These are phyloP conservation scores for Lophotis ruficrista DNA, from an alignment of 2,113 vertebrate genomes.

Conservation along the genomic window DNA sequence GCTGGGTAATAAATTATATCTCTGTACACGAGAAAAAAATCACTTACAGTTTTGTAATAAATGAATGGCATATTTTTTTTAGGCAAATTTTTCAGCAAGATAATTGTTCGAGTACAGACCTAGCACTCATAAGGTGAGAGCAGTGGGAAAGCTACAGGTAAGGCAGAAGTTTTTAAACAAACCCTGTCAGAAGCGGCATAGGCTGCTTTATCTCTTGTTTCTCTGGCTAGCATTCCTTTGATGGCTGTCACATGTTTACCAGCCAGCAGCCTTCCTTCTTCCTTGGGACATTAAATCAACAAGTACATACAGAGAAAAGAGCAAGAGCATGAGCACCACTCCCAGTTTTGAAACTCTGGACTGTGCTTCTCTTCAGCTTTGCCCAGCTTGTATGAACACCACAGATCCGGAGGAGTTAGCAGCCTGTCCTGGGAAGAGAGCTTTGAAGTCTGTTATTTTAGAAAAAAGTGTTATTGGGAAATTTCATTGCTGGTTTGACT, in stretches of 20 bases:
- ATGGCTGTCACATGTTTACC: constrained; percentile 53
- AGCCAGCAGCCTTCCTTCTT: constrained; percentile 18
- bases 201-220: constrained; percentile 47
- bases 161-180: neutral
- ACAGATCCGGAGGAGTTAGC: neutral
- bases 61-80: neutral
- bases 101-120: neutral
- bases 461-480: neutral
- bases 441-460: neutral
- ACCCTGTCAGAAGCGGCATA: neutral
- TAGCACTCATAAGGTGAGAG: neutral
- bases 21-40: neutral
- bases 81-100: neutral
- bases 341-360: neutral
- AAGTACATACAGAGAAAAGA: neutral
- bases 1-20: neutral
- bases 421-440: neutral
- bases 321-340: neutral
- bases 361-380: neutral
- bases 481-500: neutral
- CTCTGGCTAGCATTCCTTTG: constrained; percentile 67
- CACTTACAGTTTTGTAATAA: neutral
- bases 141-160: neutral
- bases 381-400: neutral
- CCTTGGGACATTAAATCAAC: constrained; percentile 17